These are phyloP conservation scores for Helleia helle DNA, from an alignment of 2,888 invertebrate genomes.

Conservation along the genomic window DNA sequence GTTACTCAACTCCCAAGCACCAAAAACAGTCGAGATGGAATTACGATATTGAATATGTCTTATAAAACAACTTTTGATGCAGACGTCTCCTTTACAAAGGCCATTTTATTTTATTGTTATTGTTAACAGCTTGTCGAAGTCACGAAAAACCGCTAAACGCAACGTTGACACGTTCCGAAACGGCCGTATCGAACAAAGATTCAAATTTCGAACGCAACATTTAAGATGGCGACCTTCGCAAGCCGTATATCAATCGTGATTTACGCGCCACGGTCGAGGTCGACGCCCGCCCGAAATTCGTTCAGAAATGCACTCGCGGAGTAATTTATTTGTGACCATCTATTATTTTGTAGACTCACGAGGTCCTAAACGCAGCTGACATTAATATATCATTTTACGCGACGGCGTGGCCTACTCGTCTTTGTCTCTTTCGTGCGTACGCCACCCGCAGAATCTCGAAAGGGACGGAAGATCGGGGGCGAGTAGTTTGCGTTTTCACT, in stretches of 20 bases:
- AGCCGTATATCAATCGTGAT: conserved; percentile 68
- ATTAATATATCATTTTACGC: conserved; percentile 73
- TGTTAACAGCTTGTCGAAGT: conserved; percentile 24
- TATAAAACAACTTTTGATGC: conserved; percentile 20
- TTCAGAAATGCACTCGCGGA: conserved; percentile 68
- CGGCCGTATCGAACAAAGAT: conserved; percentile 55
- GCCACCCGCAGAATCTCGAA: conserved; percentile 25
- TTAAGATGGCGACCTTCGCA: conserved; percentile 71
- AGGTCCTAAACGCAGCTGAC: conserved; percentile 74
- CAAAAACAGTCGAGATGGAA: conserved; percentile 5
- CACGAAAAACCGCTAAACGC: conserved; percentile 25
- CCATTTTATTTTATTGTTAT: conserved; percentile 26
- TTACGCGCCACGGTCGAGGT: conserved; percentile 68
- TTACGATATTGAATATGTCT: conserved; percentile 10
- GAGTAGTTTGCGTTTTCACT: conserved; percentile 70
- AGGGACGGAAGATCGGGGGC: conserved; percentile 41
- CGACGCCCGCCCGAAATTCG: conserved; percentile 70
- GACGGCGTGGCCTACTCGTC: conserved; percentile 43
- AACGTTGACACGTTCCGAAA: conserved; percentile 38
- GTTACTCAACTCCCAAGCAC: neutral
- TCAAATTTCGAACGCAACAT: conserved; percentile 65
- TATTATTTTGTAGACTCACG: conserved; percentile 73
- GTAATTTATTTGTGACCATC: conserved; percentile 74
- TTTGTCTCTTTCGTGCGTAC: conserved; percentile 34
- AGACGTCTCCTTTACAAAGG: conserved; percentile 21